Evolutionary conservation across 2,113 vertebrate genomes (phyloP), one percentile per base, ranked within the genome.

Genomic region (Ictalurus furcatus): DNA sequence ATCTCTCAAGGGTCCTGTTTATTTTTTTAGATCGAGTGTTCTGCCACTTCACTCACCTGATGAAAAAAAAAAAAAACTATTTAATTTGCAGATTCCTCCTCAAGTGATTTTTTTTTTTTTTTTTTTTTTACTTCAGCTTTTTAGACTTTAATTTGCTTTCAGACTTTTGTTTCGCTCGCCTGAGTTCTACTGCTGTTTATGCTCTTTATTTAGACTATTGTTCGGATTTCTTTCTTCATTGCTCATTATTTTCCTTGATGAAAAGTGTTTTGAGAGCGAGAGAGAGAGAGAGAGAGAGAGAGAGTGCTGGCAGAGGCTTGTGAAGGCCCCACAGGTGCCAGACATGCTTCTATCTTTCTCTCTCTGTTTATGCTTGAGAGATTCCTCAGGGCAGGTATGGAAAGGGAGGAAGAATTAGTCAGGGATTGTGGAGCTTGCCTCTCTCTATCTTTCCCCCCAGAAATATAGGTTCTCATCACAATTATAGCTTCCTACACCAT

Each of bases 161-260:
- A 37, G 9, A 76, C 16, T 16, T 61, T 84, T 59, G n/a, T 58
- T 84, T 63, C 9, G 5, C 44, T 54, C 86, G 67, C 44, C 44
- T 8, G 73, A 79, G 73, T 79, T 87, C 40, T 48, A 25, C 37
- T 3, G 12, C 61, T 69, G 76, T 63, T 79, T 78, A 40, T n/a
- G 17, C 19, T 81, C 76, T 81, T 65, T 65, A 34, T 87, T 67
- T 65, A 81, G 71, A 44, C 37, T 40, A 34, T 78, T 5, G 7
- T 44, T 78, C 6, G 40, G 21, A 59, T 76, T 48, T 78, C 52
- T 12, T 78, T 54, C 44, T 19, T 67, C 44, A 4, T 67, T 37
- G 13, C 59, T 52, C 44, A 52, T 80, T 80, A 30, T 65, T 79
- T 87, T 87, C 67, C 4, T 25, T 81, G 30, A 7, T 87, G 69